Evolutionary conservation across 2,888 invertebrate genomes (phyloP).

Genomic region (Drosophila maculinotata): DNA sequence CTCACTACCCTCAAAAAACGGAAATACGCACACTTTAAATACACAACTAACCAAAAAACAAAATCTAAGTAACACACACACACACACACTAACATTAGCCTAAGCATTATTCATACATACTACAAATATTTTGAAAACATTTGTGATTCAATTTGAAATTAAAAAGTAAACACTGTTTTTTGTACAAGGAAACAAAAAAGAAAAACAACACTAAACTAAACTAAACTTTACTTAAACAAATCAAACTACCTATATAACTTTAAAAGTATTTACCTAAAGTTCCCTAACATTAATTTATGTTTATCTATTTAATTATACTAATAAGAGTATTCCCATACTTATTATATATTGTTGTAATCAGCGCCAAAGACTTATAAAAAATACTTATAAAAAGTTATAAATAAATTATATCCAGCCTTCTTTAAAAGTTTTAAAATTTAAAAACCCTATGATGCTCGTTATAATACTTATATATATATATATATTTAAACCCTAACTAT

Average conservation of each 20-base stretch:
- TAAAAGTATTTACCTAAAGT: slow-evolving; percentile 58
- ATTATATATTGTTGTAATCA: slow-evolving; percentile 64
- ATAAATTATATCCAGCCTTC: slow-evolving; percentile 55
- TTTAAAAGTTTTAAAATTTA: slow-evolving; percentile 50
- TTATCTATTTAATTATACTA: slow-evolving; percentile 35
- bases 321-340: slow-evolving; percentile 38
- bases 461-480: slow-evolving; percentile 28
- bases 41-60: slow-evolving; percentile 38
- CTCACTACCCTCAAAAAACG: slow-evolving; percentile 22
- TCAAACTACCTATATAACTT: slow-evolving; percentile 56
- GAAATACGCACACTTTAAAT: slow-evolving; percentile 55
- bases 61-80: slow-evolving; percentile 21
- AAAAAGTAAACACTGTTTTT: slow-evolving; percentile 59
- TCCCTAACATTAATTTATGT: slow-evolving; percentile 41
- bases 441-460: slow-evolving; percentile 46
- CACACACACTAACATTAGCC: slow-evolving; percentile 55
- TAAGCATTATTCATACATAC: slow-evolving; percentile 60
- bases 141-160: slow-evolving; percentile 78
- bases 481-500: slow-evolving; percentile 47
- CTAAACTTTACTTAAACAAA: slow-evolving; percentile 25
- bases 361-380: slow-evolving; percentile 71
- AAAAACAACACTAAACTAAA: slow-evolving; percentile 14
- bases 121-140: slow-evolving; percentile 66
- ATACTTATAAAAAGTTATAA: slow-evolving; percentile 38
- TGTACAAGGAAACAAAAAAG: slow-evolving; percentile 33